Base-by-base conservation (phyloP, 1,140 invertebrate species). In the Varroa destructor region DNA sequence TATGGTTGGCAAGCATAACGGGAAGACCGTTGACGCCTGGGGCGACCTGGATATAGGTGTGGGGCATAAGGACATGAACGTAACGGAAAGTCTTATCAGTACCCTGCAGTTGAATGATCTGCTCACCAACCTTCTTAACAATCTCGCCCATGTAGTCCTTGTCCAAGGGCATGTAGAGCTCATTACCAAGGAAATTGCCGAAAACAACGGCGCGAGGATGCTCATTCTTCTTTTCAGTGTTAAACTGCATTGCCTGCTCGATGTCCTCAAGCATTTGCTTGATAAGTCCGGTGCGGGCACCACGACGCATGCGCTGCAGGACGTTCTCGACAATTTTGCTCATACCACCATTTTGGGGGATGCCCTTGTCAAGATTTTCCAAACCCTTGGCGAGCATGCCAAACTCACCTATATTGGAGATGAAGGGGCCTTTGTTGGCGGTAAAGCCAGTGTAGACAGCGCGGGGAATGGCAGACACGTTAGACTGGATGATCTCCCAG, bases 381-480 rank as follows among this genome's bases (percentile, higher is more conserved):
- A 67, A 46, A 40, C 61, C 61, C 61, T 67, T 67, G 36, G 61
- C 12, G 14, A 67, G 12, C 61, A 67, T n/a, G 61, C 61, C 46
- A 37, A 67, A 67, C 12, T 67, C 37, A 4, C 40, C 61, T 12
- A 67, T 8, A 37, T 12, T 67, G 37, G 61, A 67, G 1, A 67
- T 37, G 61, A 43, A 67, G 36, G 61, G 61, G 46, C 61, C 61
- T 37, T 67, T 67, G 37, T 67, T 67, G 61, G 40, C 37, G 36
- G 14, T 67, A 1, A 67, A 12, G 37, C 40, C 40, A 46, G 12
- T 37, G 14, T 40, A 67, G 61, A 40, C 2, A 37, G 61, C 61
- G 37, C 61, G 61, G 61, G 61, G 61, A 40, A 67, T 67, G 37
- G 61, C 61, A 14, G 61, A 67, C 10, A 67, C 61, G 61, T 67